A percentile compares a stretch with the other conserved stretches of the same genome.
phyloP scores from a whole-genome alignment of 2,113 vertebrate genomes.

The Coreoperca whiteheadi region DNA sequence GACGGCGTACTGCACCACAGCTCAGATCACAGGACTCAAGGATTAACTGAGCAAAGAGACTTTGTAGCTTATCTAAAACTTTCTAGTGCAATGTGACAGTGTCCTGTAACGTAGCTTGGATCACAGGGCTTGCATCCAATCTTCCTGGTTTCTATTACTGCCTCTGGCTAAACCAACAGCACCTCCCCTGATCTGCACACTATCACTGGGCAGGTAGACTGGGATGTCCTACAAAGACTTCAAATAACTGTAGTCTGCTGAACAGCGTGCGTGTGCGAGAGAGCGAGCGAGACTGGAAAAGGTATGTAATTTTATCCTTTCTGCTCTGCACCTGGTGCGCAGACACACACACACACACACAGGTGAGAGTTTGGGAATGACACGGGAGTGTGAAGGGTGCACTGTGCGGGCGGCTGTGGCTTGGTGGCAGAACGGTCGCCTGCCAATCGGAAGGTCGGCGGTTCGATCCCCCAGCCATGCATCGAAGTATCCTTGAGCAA shows the following conservation, averaged over 20 bases:
- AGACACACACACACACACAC: conserved; percentile 4
- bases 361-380: neutral
- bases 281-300: neutral
- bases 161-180: conserved; percentile 50
- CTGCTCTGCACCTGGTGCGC: conserved; percentile 21
- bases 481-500: no score
- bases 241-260: conserved; percentile 35
- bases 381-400: neutral
- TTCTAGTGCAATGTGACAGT: conserved; percentile 40
- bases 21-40: conserved; percentile 45
- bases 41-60: conserved; percentile 38
- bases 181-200: conserved; percentile 14
- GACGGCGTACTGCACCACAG: conserved; percentile 1
- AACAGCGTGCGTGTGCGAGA: conserved; percentile 1
- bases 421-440: no score
- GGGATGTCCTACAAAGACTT: conserved; percentile 60
- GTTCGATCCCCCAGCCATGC: no score
- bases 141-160: conserved; percentile 43
- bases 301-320: conserved; percentile 47
- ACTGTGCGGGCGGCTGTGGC: no score
- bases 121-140: conserved; percentile 54
- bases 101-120: conserved; percentile 43
- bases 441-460: no score
- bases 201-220: conserved; percentile 35
- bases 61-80: conserved; percentile 56